Conservation (phyloP, 2,797 vertebrate genomes). For the Simalia tracyae region DNA sequence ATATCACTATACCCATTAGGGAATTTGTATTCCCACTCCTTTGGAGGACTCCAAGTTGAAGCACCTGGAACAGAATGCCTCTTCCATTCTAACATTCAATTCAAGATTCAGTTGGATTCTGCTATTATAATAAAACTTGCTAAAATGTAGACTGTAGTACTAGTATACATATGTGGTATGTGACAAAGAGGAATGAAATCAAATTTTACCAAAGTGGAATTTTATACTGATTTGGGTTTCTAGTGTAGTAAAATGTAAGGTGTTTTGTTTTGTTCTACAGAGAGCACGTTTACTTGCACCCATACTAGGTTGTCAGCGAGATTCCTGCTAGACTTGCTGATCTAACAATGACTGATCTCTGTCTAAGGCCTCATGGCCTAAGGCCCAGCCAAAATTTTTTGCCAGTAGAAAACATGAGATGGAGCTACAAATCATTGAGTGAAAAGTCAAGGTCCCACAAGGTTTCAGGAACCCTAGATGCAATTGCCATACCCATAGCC, state of each 20-base stretch:
- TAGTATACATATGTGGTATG: neutral
- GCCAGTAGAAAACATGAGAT: neutral
- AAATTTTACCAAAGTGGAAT: neutral
- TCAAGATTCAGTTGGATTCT: neutral
- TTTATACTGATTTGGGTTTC: neutral
- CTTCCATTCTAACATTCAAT: neutral
- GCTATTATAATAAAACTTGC: neutral
- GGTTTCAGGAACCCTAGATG: neutral
- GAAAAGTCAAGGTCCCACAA: neutral
- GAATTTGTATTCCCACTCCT: constrained; percentile 15
- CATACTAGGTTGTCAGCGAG: neutral
- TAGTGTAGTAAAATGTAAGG: neutral
- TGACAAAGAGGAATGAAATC: neutral
- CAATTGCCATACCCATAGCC: neutral
- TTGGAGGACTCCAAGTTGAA: constrained; percentile 8
- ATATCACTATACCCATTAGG: neutral
- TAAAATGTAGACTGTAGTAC: neutral
- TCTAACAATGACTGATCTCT: neutral
- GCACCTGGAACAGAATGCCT: neutral
- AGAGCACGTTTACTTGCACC: neutral
- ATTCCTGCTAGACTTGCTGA: neutral
- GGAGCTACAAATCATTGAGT: neutral
- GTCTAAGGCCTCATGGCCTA: neutral
- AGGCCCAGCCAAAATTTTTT: neutral
- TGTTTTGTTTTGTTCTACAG: neutral